A percentile compares a stretch with the other conserved stretches of the same genome.
phyloP scores from a whole-genome alignment of 2,888 invertebrate species.

The Petrolisthes manimaculis region DNA sequence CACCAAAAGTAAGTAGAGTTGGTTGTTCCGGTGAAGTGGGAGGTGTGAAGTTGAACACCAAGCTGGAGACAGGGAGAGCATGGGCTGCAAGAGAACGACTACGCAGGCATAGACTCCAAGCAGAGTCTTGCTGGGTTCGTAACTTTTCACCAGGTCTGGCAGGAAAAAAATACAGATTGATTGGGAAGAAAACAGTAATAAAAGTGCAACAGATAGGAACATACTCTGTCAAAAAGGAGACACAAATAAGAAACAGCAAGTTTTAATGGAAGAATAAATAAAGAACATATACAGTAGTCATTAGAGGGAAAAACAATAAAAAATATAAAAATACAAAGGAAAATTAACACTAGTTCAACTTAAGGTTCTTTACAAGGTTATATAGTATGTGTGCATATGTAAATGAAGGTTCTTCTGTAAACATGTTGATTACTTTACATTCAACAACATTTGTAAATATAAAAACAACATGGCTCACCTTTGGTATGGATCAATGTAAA shows the following conservation, averaged over 20 bases:
- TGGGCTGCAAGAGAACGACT: constrained; percentile 78
- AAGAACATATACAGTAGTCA: too few species aligned
- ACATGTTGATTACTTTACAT: not conserved
- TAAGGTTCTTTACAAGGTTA: not conserved
- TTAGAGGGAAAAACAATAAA: too few species aligned
- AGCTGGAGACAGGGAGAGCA: constrained; percentile 81
- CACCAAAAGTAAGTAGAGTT: constrained; percentile 80
- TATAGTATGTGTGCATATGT: not conserved
- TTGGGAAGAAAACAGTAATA: too few species aligned
- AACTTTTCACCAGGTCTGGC: constrained; percentile 75
- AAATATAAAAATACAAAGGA: too few species aligned
- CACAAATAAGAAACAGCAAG: too few species aligned
- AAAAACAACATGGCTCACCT: constrained; percentile 67
- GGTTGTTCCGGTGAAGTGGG: constrained; percentile 75
- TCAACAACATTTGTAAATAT: not conserved
- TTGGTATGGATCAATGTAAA: constrained; percentile 87
- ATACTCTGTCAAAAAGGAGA: too few species aligned
- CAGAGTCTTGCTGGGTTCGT: constrained; percentile 74
- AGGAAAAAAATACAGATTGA: constrained; percentile 5
- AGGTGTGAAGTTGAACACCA: constrained; percentile 86
- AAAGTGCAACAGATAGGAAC: too few species aligned
- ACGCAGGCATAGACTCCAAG: constrained; percentile 85
- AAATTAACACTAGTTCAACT: not conserved
- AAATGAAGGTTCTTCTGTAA: not conserved
- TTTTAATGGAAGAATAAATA: too few species aligned